Base-by-base conservation (phyloP, 1,140 invertebrate genomes). In the Ridgeia piscesae region DNA sequence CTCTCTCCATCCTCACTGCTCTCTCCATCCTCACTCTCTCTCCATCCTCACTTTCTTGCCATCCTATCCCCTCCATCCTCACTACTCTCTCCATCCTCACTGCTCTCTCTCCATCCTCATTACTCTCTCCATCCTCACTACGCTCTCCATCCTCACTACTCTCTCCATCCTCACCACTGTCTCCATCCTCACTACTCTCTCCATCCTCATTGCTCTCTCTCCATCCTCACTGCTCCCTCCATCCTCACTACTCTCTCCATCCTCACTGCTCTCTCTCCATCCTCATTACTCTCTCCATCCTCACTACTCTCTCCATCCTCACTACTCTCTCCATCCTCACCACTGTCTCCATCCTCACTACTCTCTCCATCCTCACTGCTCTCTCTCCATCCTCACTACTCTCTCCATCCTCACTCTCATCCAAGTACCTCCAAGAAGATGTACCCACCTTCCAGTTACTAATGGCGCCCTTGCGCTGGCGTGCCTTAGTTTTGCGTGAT, bases 381-480 rank as follows among this genome's bases (percentile, higher is more conserved):
- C 48, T 50, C 48, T 50, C 48, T 8, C 48, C 48, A 8, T 50
- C 48, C 6, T 77, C 27, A 42, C 35, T 50, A 88, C 34, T 77
- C 58, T 27, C 58, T 14, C 17, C 17, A 77, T 42, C 42, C 27
- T 9, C 27, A 77, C 58, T 31, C 1, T 90, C n/a, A 21, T 33
- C 89, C 2, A 35, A 90, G n/a, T 90, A 34, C 89, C 21, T 21
- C 58, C 33, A 90, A 34, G 89, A 34, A 88, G 0, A 35, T 92
- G 33, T 88, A 92, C 92, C 90, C 93, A 96, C 99, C 97, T 99
- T 99, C 99, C 99, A 99, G 96, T 99, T 99, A 90, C 97, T 96
- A 0, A 99, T 97, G 33, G 99, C 99, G n/a, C 98, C 98, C 95
- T 99, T 99, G 92, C 99, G 96, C 96, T 99, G 99, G 95, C 98